A percentile compares a stretch with the other conserved stretches of the same genome.
These are phyloP conservation scores for Ophioninae sp. DNA, from an alignment of 2,888 invertebrate species.

Conservation along the genomic window DNA sequence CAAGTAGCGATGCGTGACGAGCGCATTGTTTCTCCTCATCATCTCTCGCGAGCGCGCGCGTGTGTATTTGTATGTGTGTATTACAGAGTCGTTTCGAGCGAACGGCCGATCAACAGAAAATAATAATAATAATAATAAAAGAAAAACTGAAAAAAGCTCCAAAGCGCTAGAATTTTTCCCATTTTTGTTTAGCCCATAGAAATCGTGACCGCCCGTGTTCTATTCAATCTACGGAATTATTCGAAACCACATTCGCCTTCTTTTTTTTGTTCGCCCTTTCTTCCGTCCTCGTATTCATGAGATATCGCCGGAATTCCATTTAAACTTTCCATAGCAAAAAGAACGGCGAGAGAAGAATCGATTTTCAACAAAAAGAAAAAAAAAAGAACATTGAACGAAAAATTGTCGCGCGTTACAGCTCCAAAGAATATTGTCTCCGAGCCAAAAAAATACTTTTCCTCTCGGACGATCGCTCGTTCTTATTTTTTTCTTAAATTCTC, in stretches of 20 bases:
- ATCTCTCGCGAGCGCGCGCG: neutral
- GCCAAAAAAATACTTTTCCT: neutral
- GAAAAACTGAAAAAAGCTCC: neutral
- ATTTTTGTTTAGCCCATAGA: constrained; percentile 1
- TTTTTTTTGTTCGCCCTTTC: constrained; percentile 21
- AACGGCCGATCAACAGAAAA: constrained; percentile 22
- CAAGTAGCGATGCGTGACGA: constrained; percentile 34
- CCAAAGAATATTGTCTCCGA: neutral
- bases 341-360: constrained; percentile 58
- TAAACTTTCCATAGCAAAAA: constrained; percentile 69
- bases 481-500: neutral
- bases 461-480: neutral
- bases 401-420: neutral
- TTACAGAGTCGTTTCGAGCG: neutral
- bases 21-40: constrained; percentile 20
- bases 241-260: constrained; percentile 42
- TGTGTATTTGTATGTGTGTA: neutral
- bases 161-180: neutral
- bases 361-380: constrained; percentile 46
- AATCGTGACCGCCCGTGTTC: constrained; percentile 1
- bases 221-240: constrained; percentile 36
- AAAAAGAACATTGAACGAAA: constrained; percentile 53
- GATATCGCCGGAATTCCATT: constrained; percentile 76
- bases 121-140: constrained; percentile 1
- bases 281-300: constrained; percentile 73